Evolutionary conservation across 92 coral and sea anemone species (phyloP), one percentile per base, ranked within the genome.

Genomic region (Heteractis magnifica): DNA sequence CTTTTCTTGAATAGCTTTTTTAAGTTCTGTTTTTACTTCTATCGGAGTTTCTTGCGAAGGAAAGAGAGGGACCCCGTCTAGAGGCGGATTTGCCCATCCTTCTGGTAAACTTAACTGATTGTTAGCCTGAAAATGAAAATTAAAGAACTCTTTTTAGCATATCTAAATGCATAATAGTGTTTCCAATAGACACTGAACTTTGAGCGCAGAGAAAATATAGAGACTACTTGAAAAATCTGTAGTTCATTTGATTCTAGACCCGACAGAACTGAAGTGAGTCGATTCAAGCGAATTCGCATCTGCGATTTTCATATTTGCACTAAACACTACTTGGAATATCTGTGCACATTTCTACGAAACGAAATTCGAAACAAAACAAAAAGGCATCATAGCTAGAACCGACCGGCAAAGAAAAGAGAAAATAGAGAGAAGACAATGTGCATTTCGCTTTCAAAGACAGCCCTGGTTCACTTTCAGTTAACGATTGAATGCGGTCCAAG

Each of bases 11-110:
- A 84, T 84, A 50, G 76, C 68, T 60, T 75, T 84, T 65, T 84
- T 76, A 10, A 84, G 81, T 26, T 84, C 82, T 10, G 75, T 59
- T 77, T 84, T 84, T 13, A 84, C 82, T 6, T 51, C 81, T 16
- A 44, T 41, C 56, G 59, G 20, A 18, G 49, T 19, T 16, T 21
- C 64, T 56, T 56, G 77, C 50, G 50, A 52, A 6, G 13, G 44
- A 21, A 52, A 55, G 8, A 11, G 21, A 56, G 58, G 14, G 50
- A 10, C 20, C 41, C 9, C 34, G 49, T 59, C 51, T 51, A 56
- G 19, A 41, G 15, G 16, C 4, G 58, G 71, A 6, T 26, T 68
- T 7, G 49, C 14, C 49, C 73, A 68, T 68, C 9, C 73, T 2
- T 68, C 26, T 14, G 73, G 21, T 68, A 26, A 68, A 15, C 44